Evolutionary conservation across 2,113 vertebrate species (phyloP), one percentile per base, ranked within the genome.

Genomic region (Falco punctatus): DNA sequence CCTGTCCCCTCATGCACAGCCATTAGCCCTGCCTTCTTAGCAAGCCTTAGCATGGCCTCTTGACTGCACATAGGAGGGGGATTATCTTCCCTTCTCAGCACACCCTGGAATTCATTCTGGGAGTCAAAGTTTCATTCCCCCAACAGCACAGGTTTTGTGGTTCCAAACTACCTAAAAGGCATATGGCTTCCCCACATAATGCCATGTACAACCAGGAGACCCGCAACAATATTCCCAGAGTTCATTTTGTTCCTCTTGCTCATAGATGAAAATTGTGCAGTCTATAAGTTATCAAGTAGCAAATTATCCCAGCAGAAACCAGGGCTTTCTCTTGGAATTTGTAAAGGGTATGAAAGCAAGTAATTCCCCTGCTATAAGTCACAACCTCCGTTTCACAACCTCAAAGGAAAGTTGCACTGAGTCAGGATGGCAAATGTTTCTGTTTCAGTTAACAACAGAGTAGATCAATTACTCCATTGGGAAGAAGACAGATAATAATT

Each of bases 1-100:
- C 96, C 93, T 79, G n/a, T 65, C 61, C 75, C 64, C 80, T 94
- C 88, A 33, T 13, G 49, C 87, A 81, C 48, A 88, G 79, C 86
- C 92, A 80, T 90, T 52, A 77, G 80, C 49, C 30, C 71, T 83
- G 67, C 55, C 67, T 83, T 92, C 86, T 77, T 27, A 40, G 61
- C 6, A n/a, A 73, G 73, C 49, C 78, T 72, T 27, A 78, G 49
- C 51, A 23, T 57, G 64, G 85, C 92, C 91, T 95, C 64, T 88
- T 80, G 89, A 64, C 59, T 90, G 84, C 74, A 79, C 22, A 42
- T 2, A 40, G 79, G 54, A 92, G 55, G 38, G 61, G 84, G 35
- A 78, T 65, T 73, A 57, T 40, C 61, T 11, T 88, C n/a, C 59
- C 52, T 27, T 90, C 54, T 48, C 87, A 23, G 28, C 75, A 26